Base-by-base conservation (phyloP, 2,888 invertebrate species). In the Thumatha senex region DNA sequence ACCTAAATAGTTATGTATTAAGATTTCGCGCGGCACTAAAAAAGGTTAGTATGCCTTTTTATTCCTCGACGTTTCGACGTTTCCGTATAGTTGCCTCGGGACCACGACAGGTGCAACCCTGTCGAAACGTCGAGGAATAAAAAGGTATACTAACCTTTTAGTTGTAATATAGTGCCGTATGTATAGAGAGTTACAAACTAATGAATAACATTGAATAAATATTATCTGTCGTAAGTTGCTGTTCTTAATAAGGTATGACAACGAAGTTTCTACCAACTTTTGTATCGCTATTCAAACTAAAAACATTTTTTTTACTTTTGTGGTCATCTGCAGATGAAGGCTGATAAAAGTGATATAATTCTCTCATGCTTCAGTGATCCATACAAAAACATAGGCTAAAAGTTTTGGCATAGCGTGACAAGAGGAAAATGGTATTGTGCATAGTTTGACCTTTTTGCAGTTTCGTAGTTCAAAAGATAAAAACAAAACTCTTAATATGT, bases 361-460 rank as follows among this genome's bases (percentile, higher is more conserved):
- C 75, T 77, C 76, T 70, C 58, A 34, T 71, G 77, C 70, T 70
- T 69, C 77, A 60, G 61, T 79, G 77, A 66, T 63, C 56, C 47
- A 68, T 51, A 63, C 69, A 78, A 82, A 82, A 84, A 82, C 79
- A 80, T 67, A 67, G 66, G 65, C 69, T 72, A 78, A 79, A 83
- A 82, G 65, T 78, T 82, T 74, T 76, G 70, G 74, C 74, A 72
- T 74, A 72, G 69, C 67, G 56, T 60, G 61, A 66, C 70, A 72
- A 72, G 67, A 80, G 78, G 80, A 79, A 80, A 80, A 74, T 56
- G 59, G 54, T 46, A 61, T 65, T 61, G 67, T 66, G 55, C 64
- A 60, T 69, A 73, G 70, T 77, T 80, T 70, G 45, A 53, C 55
- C 61, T 72, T 76, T 67, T 73, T 69, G 66, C 61, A 64, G 57